A percentile compares a stretch with the other conserved stretches of the same genome.
Evolutionary conservation across 2,888 invertebrate genomes (phyloP).

Genomic region (Ochropleura leucogaster): DNA sequence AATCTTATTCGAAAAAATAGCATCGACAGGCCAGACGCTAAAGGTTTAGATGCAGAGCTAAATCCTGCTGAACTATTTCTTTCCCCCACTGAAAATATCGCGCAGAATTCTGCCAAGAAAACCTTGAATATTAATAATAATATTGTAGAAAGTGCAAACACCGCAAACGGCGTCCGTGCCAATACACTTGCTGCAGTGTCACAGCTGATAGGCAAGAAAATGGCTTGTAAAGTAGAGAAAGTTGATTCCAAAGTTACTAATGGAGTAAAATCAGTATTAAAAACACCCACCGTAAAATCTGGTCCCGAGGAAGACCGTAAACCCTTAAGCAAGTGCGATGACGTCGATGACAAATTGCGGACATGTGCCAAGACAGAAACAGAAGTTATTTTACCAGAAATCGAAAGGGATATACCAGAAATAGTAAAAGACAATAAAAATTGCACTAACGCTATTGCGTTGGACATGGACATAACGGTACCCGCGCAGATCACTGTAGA

Average conservation of each 20-base stretch:
- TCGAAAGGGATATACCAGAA: constrained; percentile 64
- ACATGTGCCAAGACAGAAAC: constrained; percentile 61
- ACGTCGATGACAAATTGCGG: constrained; percentile 62
- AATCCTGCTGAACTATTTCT: constrained; percentile 88
- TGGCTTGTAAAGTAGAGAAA: constrained; percentile 83
- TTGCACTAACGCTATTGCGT: constrained; percentile 34
- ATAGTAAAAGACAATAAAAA: constrained; percentile 62
- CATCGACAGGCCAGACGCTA: constrained; percentile 87
- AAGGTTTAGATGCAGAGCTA: constrained; percentile 82
- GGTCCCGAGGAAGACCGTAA: constrained; percentile 75
- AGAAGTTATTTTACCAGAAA: constrained; percentile 49
- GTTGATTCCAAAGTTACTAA: constrained; percentile 84
- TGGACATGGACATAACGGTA: constrained; percentile 46
- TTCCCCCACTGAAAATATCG: constrained; percentile 80
- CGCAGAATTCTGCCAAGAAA: constrained; percentile 83
- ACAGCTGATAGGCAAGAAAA: constrained; percentile 85
- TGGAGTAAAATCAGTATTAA: constrained; percentile 85
- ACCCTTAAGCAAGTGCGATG: constrained; percentile 65
- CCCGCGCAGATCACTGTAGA: constrained; percentile 45
- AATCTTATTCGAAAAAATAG: constrained; percentile 90
- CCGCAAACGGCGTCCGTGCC: constrained; percentile 80
- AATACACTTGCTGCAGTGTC: constrained; percentile 84
- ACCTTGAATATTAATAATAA: constrained; percentile 88
- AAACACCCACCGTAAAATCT: constrained; percentile 78
- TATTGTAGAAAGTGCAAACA: constrained; percentile 80